Percentiles rank a stretch among this genome's conserved stretches.
Evolutionary conservation across 2,113 vertebrate genomes (phyloP).

Genomic region (Erythrocebus patas): DNA sequence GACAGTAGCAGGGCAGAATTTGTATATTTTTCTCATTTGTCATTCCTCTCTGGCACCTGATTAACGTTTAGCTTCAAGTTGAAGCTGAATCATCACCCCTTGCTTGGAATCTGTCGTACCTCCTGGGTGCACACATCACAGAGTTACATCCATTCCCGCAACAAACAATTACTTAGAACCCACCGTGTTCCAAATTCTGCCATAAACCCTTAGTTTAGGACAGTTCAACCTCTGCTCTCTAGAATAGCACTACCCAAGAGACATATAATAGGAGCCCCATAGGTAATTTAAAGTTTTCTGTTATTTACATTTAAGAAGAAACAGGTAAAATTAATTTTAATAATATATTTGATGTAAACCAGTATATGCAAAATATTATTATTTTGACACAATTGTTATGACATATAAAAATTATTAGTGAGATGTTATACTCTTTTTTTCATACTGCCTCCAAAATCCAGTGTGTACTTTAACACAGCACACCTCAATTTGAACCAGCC

Average conservation of each 20-base stretch:
- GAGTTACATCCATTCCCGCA: background rate
- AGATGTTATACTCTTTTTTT: background rate
- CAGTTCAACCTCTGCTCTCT: background rate
- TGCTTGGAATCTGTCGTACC: background rate
- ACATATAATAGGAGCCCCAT: background rate
- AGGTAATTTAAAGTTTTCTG: background rate
- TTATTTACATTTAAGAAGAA: background rate
- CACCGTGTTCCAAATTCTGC: background rate
- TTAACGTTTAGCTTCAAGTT: background rate
- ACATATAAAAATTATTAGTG: background rate
- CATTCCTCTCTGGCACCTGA: background rate
- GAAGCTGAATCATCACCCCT: background rate
- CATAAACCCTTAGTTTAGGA: background rate
- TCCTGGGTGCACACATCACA: background rate
- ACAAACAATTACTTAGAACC: background rate
- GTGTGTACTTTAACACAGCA: background rate
- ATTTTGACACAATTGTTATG: background rate
- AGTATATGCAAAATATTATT: background rate
- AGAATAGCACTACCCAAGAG: background rate
- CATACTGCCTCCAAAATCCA: background rate
- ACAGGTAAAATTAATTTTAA: background rate
- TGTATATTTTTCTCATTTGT: background rate
- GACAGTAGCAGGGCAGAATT: background rate
- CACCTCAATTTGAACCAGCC: background rate
- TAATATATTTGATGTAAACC: background rate